These are phyloP conservation scores for Ancistrus triradiatus DNA, from an alignment of 2,113 vertebrate genomes.

Conservation along the genomic window DNA sequence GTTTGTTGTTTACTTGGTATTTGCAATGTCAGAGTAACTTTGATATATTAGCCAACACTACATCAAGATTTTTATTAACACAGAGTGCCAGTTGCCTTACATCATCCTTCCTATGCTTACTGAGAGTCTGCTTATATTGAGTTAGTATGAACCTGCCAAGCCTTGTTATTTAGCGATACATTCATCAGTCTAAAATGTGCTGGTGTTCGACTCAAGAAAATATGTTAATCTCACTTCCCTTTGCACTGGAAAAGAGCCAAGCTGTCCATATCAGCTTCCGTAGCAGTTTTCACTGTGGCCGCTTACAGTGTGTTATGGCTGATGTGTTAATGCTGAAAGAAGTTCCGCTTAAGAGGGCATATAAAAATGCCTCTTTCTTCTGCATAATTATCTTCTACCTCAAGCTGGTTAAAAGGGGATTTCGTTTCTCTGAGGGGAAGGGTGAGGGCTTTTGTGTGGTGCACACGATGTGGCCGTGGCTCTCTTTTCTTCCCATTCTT, in stretches of 20 bases:
- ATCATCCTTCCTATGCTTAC: conserved; percentile 32
- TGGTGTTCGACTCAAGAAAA: no score
- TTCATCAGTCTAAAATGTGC: conserved; percentile 9
- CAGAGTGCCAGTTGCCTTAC: conserved; percentile 15
- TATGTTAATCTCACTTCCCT: not conserved
- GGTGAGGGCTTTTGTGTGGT: conserved; percentile 43
- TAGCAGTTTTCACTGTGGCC: conserved; percentile 32
- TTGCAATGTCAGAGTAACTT: conserved; percentile 22
- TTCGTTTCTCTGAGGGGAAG: conserved; percentile 45
- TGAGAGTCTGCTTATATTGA: conserved; percentile 16
- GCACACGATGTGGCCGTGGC: conserved; percentile 52
- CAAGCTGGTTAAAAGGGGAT: conserved; percentile 63
- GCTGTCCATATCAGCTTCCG: conserved; percentile 29
- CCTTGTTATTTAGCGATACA: conserved; percentile 20
- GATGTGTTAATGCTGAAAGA: conserved; percentile 27
- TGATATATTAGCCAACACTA: conserved; percentile 26
- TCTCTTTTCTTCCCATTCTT: conserved; percentile 68
- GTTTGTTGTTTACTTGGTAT: conserved; percentile 24
- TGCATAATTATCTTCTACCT: conserved; percentile 51
- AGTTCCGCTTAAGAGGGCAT: conserved; percentile 29
- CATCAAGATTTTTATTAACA: conserved; percentile 35
- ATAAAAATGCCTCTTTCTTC: conserved; percentile 44
- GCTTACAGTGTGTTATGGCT: conserved; percentile 41
- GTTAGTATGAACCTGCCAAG: conserved; percentile 34
- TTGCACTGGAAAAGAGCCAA: conserved; percentile 10